These are phyloP conservation scores for Sebastes variabilis DNA, from an alignment of 2,797 vertebrate genomes.

Conservation along the genomic window DNA sequence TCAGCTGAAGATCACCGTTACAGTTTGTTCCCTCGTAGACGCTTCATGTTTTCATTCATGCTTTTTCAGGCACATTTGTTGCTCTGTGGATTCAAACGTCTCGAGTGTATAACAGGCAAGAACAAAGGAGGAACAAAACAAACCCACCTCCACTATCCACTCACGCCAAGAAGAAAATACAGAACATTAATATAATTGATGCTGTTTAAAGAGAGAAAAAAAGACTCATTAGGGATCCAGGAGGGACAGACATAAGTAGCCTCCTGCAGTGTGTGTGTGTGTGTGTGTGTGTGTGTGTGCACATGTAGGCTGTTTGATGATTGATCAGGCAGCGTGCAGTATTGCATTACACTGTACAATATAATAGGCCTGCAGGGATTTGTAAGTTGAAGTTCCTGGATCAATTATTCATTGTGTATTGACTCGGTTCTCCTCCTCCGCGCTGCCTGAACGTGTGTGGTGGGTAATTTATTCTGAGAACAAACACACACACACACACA, in stretches of 20 bases:
- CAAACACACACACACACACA: slow-evolving; percentile 5
- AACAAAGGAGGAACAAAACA: background rate
- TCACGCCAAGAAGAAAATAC: background rate
- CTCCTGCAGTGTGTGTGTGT: slow-evolving; percentile 3
- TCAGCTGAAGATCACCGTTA: background rate
- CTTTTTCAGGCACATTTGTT: background rate
- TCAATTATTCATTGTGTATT: slow-evolving; percentile 77
- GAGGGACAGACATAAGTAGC: background rate
- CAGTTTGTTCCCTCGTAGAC: background rate
- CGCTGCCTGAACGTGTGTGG: slow-evolving; percentile 22
- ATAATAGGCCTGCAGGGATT: slow-evolving; percentile 63
- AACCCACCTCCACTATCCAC: background rate
- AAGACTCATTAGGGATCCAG: background rate
- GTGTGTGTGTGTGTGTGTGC: background rate
- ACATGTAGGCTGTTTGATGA: slow-evolving; percentile 27
- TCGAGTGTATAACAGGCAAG: background rate
- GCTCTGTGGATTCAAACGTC: background rate
- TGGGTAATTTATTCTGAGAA: slow-evolving; percentile 47
- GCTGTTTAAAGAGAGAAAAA: background rate
- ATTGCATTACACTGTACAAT: slow-evolving; percentile 44
- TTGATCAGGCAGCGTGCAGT: slow-evolving; percentile 36
- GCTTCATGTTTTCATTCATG: background rate
- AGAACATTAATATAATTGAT: background rate
- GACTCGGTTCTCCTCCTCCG: slow-evolving; percentile 47
- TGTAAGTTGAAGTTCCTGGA: slow-evolving; percentile 63